Evolutionary conservation across 2,797 vertebrate species (phyloP), one percentile per base, ranked within the genome.

Genomic region (Enteromius viviparus): DNA sequence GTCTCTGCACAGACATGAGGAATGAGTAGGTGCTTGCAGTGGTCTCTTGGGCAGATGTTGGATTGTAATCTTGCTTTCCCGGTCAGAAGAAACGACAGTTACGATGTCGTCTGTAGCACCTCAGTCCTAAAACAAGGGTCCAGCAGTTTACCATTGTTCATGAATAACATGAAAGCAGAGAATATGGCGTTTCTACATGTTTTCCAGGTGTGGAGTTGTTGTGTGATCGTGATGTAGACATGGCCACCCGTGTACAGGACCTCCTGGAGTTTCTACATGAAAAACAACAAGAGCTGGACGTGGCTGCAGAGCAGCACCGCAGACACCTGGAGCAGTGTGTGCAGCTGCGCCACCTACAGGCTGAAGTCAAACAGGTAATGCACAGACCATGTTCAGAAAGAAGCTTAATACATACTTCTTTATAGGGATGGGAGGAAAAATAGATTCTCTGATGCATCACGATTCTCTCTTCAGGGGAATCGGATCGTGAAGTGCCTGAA

Each of bases 221-320:
- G 1, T 99, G 98, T 0, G 98, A 99, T 89, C 92, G 98, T 80
- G 98, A 99, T 0, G 98, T 99, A 49, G 98, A 99, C 91, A 99
- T 99, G 98, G 97, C 98, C 6, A 98, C 98, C 0, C 95, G 98
- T 0, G 98, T 99, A 7, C 98, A 99, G 93, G 98, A 99, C 90
- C 92, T 99, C 85, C 90, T 99, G 86, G 98, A 99, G 92, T 99
- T 99, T 89, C 97, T 99, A 21, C 98, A 99, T 0, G 98, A 99
- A 91, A 99, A 99, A 91, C 98, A 99, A 91, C 98, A 99, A 93
- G 98, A 99, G 91, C 90, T 99, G 94, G 98, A 99, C 3, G 23
- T 98, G 70, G 97, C 96, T 0, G 97, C 97, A 0, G 98, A 99
- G 84, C 98, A 99, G 91, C 98, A 99, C 88, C 94, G 98, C 78